Conservation (phyloP, 2,113 vertebrate genomes). For the Brachyistius frenatus region DNA sequence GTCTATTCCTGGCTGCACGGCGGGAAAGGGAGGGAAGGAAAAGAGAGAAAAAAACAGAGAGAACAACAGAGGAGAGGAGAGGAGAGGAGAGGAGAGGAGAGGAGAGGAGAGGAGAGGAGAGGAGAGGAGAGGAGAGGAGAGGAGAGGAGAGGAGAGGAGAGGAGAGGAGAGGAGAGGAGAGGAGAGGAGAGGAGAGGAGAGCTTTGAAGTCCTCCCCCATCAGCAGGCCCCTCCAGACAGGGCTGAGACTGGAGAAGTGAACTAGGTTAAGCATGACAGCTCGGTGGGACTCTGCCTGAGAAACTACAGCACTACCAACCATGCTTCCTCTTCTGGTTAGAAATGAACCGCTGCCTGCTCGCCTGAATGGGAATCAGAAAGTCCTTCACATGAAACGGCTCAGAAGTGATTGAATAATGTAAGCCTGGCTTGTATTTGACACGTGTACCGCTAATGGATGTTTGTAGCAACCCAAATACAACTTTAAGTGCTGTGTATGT, state of each 20-base stretch:
- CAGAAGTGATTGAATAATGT: slow-evolving; percentile 67
- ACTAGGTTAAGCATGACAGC: slow-evolving; percentile 78
- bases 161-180: slow-evolving; percentile 11
- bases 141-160: slow-evolving; percentile 6
- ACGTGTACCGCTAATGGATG: slow-evolving; percentile 56
- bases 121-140: slow-evolving; percentile 6
- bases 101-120: slow-evolving; percentile 14
- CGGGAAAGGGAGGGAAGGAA: slow-evolving; percentile 13
- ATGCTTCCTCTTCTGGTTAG: slow-evolving; percentile 25
- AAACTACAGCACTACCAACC: slow-evolving; percentile 41
- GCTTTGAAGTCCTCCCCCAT: slow-evolving; percentile 60
- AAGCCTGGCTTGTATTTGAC: slow-evolving; percentile 39
- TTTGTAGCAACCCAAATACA: slow-evolving; percentile 33
- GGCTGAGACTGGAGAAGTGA: slow-evolving; percentile 59
- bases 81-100: slow-evolving; percentile 1
- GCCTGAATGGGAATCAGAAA: slow-evolving; percentile 42
- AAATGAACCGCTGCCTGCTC: slow-evolving; percentile 27
- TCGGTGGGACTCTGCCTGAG: slow-evolving; percentile 61
- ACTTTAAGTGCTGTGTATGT: slow-evolving; percentile 42
- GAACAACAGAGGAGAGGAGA: background rate
- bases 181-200: slow-evolving; percentile 14
- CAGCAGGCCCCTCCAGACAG: slow-evolving; percentile 69
- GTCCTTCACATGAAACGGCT: slow-evolving; percentile 38
- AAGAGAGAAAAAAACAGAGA: background rate
- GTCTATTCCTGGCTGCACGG: slow-evolving; percentile 47